Percentiles rank a stretch among this genome's conserved stretches.
These are phyloP conservation scores for Lithophane ornitopus DNA, from an alignment of 2,888 invertebrate species.

Conservation along the genomic window DNA sequence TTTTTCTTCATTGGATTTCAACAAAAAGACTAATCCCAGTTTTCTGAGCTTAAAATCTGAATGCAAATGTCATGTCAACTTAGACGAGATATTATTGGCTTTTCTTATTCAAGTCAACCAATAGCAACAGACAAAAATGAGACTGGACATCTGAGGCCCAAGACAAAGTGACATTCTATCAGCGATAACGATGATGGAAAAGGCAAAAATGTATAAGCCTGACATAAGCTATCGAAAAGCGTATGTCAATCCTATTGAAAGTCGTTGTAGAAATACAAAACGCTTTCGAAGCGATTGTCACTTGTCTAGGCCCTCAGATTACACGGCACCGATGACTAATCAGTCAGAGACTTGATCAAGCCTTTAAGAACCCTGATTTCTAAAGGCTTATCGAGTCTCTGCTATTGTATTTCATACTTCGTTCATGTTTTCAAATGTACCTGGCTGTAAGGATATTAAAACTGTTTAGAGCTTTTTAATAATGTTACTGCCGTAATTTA, in stretches of 20 bases:
- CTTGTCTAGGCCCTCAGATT: no score
- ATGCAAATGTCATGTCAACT: neutral
- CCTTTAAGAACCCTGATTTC: slow-evolving; percentile 2
- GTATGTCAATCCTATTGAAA: no score
- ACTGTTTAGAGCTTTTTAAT: slow-evolving; percentile 44
- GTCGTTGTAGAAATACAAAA: no score
- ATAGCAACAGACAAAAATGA: slow-evolving; percentile 6
- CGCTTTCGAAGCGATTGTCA: no score
- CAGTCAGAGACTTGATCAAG: neutral
- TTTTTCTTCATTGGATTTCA: neutral
- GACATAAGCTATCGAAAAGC: no score
- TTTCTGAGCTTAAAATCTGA: neutral
- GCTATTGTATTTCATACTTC: neutral
- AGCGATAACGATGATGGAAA: no score
- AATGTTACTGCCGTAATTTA: slow-evolving; percentile 10
- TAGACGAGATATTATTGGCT: slow-evolving; percentile 1
- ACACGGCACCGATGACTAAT: neutral
- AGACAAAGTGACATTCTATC: no score
- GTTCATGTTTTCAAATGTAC: neutral
- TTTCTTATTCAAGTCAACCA: neutral
- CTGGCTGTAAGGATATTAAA: slow-evolving; percentile 1
- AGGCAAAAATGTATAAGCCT: no score
- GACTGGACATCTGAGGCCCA: no score
- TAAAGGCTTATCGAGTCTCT: neutral
- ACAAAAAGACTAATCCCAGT: neutral